phyloP scores from a whole-genome alignment of 2,113 vertebrate species.

The Climacteris rufus region DNA sequence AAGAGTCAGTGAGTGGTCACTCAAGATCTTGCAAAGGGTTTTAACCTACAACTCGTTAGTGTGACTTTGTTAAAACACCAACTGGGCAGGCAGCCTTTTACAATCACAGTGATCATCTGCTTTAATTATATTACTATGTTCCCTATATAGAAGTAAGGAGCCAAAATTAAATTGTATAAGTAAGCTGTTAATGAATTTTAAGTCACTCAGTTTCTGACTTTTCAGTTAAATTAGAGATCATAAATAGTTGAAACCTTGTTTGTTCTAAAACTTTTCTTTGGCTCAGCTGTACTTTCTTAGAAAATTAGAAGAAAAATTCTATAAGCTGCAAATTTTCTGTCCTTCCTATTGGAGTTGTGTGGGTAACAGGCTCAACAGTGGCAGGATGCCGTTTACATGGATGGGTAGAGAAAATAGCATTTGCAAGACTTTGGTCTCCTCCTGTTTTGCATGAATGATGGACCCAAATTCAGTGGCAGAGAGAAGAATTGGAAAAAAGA shows the following conservation, averaged over 20 bases:
- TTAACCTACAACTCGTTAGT: background rate
- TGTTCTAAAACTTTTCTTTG: background rate
- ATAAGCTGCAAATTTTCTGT: background rate
- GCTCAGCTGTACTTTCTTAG: background rate
- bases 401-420: background rate
- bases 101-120: background rate
- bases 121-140: slow-evolving; percentile 41
- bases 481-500: background rate
- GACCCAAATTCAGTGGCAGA: background rate
- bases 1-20: background rate
- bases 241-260: slow-evolving; percentile 7
- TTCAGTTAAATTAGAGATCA: slow-evolving; percentile 15
- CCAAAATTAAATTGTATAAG: slow-evolving; percentile 22
- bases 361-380: background rate
- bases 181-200: slow-evolving; percentile 31
- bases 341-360: background rate
- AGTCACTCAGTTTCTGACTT: slow-evolving; percentile 42
- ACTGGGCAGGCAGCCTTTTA: background rate
- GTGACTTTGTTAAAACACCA: background rate
- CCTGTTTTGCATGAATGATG: background rate
- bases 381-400: background rate
- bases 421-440: background rate
- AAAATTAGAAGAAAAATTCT: background rate
- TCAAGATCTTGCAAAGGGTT: background rate
- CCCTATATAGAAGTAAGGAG: slow-evolving; percentile 20